A percentile compares a stretch with the other conserved stretches of the same genome.
Evolutionary conservation across 2,113 vertebrate genomes (phyloP).

Genomic region (Numida meleagris): DNA sequence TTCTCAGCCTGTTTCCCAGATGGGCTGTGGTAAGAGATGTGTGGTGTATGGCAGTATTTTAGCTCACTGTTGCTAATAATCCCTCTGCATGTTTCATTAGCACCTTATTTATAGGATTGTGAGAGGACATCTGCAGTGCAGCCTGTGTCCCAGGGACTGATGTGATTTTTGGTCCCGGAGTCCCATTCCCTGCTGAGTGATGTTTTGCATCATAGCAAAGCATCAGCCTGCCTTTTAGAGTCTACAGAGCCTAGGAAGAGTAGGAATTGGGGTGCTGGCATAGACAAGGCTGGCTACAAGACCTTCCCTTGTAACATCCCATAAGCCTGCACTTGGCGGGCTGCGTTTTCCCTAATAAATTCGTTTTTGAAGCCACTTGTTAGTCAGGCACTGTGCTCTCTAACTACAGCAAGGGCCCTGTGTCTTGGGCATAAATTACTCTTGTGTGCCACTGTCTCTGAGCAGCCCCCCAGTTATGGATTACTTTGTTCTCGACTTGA

Average conservation of each 20-base stretch:
- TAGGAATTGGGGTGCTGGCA: background rate
- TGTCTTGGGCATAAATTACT: slow-evolving; percentile 87
- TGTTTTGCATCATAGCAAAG: too few relatives aligned
- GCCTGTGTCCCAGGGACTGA: background rate
- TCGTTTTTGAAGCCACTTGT: slow-evolving; percentile 81
- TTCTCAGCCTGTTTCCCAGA: background rate
- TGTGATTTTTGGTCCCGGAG: background rate
- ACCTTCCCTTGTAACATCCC: slow-evolving; percentile 40
- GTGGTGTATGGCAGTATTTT: background rate
- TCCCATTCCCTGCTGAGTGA: background rate
- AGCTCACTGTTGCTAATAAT: slow-evolving; percentile 56
- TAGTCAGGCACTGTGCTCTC: slow-evolving; percentile 82
- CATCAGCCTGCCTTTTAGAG: background rate
- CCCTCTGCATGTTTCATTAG: slow-evolving; percentile 63
- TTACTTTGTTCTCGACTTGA: slow-evolving; percentile 91
- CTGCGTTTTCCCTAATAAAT: slow-evolving; percentile 75
- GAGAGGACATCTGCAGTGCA: slow-evolving; percentile 20
- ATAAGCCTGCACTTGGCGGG: slow-evolving; percentile 33
- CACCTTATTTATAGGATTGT: slow-evolving; percentile 60
- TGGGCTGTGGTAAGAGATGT: background rate
- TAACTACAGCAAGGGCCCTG: slow-evolving; percentile 78
- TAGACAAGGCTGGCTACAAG: slow-evolving; percentile 19
- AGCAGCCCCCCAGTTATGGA: slow-evolving; percentile 87
- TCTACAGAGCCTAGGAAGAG: fast-evolving
- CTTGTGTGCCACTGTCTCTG: slow-evolving; percentile 77